Conservation (phyloP, 1,140 invertebrate genomes). For the Pachyrhynchus sulphureomaculatus region DNA sequence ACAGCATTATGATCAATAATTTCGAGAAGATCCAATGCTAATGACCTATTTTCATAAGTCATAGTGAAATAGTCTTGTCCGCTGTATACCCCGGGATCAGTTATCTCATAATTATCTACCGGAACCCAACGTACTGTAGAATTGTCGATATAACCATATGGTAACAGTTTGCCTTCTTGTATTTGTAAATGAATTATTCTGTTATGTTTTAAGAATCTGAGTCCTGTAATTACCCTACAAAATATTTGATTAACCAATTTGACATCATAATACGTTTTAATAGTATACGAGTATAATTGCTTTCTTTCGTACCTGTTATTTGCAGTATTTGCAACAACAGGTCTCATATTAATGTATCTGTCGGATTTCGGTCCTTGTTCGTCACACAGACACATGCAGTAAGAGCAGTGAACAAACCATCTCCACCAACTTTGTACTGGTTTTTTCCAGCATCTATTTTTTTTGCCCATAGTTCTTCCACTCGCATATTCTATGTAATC, state of each 20-base stretch:
- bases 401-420: slow-evolving; percentile 80
- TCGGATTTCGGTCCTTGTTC: slow-evolving; percentile 68
- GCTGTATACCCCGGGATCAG: slow-evolving; percentile 52
- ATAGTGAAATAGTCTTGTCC: slow-evolving; percentile 70
- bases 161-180: slow-evolving; percentile 66
- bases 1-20: slow-evolving; percentile 56
- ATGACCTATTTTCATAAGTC: slow-evolving; percentile 66
- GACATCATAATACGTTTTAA: not conserved
- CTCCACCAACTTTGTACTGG: slow-evolving; percentile 85
- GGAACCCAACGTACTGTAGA: slow-evolving; percentile 63
- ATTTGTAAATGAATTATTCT: slow-evolving; percentile 76
- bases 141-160: slow-evolving; percentile 62
- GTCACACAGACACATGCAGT: slow-evolving; percentile 85
- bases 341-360: slow-evolving; percentile 74
- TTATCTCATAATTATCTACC: slow-evolving; percentile 62
- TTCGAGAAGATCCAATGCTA: slow-evolving; percentile 77
- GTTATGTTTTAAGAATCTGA: slow-evolving; percentile 69
- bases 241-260: not conserved
- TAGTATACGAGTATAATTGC: too few relatives aligned
- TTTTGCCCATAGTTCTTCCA: slow-evolving; percentile 63
- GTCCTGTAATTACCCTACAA: slow-evolving; percentile 72
- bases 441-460: slow-evolving; percentile 56
- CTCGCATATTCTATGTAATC: slow-evolving; percentile 82
- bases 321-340: slow-evolving; percentile 61
- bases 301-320: slow-evolving; percentile 67